Evolutionary conservation across 2,888 invertebrate genomes (phyloP), one percentile per base, ranked within the genome.

Genomic region (Anthophora plumipes): DNA sequence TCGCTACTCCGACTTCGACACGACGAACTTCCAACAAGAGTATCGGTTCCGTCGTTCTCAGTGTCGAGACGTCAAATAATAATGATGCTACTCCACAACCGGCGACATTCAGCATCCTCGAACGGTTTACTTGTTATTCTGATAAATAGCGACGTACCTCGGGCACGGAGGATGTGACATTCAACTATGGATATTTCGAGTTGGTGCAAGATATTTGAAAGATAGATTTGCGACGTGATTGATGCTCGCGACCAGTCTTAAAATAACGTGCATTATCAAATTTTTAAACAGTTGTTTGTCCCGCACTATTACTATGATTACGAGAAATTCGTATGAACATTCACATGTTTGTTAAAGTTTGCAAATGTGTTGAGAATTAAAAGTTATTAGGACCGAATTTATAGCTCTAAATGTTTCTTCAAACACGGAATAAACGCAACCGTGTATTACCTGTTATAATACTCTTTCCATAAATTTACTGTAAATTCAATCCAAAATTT

Each of bases 231-330:
- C 17, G 17, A 9, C 11, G 11, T 46, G 39, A 68, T 68, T 52
- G 52, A 75, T 61, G 12, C 8, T 0, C 9, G 4, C 20, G 8
- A 11, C 31, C 9, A 6, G 0, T 4, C 14, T 7, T 59, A 66
- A 76, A 69, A 70, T 60, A 55, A 67, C 37, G 43, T 14, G 41
- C 60, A 46, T 57, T 77, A 46, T 67, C 69, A 78, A 63, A 14
- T 61, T 66, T 69, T 75, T 46, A 78, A 68, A 46, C 67, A 55
- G 67, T 61, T 55, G 67, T 54, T 61, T 37, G 59, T 11, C 31
- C 31, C 39, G n/a, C n/a, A n/a, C n/a, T n/a, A n/a, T n/a, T n/a
- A n/a, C n/a, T n/a, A n/a, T n/a, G n/a, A n/a, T n/a, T n/a, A 31
- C 31, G 31, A 4, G 31, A 31, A 31, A 3, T 31, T 31, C 31